Percentiles rank a stretch among this genome's conserved stretches.
These are phyloP conservation scores for Drosophila eugracilis DNA, from an alignment of 1,140 invertebrate species.

Conservation along the genomic window DNA sequence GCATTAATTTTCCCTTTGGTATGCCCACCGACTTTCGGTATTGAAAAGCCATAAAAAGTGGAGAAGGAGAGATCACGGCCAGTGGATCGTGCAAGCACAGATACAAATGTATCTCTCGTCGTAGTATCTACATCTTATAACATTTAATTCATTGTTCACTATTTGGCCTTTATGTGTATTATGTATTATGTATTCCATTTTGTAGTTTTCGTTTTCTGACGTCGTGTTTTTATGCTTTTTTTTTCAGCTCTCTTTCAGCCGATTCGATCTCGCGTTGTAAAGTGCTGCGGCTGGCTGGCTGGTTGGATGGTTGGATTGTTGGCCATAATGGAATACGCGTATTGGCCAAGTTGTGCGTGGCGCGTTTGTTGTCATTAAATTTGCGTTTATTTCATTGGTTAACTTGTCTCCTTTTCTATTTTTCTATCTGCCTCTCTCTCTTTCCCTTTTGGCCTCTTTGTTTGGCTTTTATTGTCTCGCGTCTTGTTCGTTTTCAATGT, in stretches of 20 bases:
- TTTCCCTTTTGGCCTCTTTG: conserved; percentile 6
- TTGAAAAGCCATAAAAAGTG: conserved; percentile 54
- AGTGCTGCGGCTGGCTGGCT: conserved; percentile 35
- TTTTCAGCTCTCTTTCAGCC: conserved; percentile 16
- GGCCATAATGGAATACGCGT: conserved; percentile 70
- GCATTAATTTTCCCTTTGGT: conserved; percentile 59
- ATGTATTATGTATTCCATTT: conserved; percentile 69
- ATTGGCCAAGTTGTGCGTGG: conserved; percentile 75
- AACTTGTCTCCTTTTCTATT: conserved; percentile 72
- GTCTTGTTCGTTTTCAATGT: conserved; percentile 59
- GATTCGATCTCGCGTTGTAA: conserved; percentile 50
- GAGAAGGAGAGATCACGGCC: conserved; percentile 47
- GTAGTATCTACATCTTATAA: conserved; percentile 55
- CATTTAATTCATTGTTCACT: conserved; percentile 63
- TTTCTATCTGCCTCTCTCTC: conserved; percentile 42
- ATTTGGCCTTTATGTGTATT: conserved; percentile 63
- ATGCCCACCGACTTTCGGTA: conserved; percentile 48
- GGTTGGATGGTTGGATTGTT: too few species aligned
- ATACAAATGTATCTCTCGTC: conserved; percentile 34
- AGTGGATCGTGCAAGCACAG: conserved; percentile 37
- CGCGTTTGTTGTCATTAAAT: conserved; percentile 80
- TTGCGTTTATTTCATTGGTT: conserved; percentile 83
- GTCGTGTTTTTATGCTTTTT: background rate
- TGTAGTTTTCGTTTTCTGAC: conserved; percentile 69
- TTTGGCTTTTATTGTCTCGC: conserved; percentile 68